Evolutionary conservation across 2,797 vertebrate genomes (phyloP).

Genomic region (Crocodylus rhombifer): DNA sequence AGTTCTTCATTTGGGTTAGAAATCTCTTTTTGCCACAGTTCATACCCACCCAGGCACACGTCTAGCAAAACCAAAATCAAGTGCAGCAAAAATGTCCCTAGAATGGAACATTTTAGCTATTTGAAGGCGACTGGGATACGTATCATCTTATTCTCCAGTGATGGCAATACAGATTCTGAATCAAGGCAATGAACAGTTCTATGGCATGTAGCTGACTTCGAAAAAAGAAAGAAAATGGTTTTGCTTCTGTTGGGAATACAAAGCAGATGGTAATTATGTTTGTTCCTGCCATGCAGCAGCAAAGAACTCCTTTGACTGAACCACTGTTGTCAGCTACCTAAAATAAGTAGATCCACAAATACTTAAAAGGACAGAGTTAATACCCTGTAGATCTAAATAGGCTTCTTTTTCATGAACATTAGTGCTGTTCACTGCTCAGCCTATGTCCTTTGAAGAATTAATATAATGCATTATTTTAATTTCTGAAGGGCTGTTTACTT

Average conservation of each 20-base stretch:
- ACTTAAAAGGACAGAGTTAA: conserved; percentile 6
- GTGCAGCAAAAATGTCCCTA: accelerated
- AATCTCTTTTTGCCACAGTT: not conserved
- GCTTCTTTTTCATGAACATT: not conserved
- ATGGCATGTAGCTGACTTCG: accelerated
- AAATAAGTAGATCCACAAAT: not conserved
- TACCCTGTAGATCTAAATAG: not conserved
- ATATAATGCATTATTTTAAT: conserved; percentile 10
- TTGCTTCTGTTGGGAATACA: not conserved
- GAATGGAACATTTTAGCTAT: accelerated
- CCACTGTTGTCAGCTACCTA: not conserved
- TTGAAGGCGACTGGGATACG: accelerated
- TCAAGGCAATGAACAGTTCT: not conserved
- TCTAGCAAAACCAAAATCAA: not conserved
- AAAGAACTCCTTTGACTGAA: not conserved
- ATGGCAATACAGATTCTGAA: not conserved
- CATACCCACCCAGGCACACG: not conserved
- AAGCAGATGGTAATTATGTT: not conserved
- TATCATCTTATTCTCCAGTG: not conserved
- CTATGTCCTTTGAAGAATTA: not conserved
- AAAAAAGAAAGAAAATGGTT: not conserved
- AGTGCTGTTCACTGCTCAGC: not conserved
- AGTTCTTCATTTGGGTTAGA: not conserved
- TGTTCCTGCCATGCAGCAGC: no score
- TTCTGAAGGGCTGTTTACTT: not conserved